These are phyloP conservation scores for Xiphophorus maculatus DNA, from an alignment of 2,113 vertebrate genomes.

Conservation along the genomic window DNA sequence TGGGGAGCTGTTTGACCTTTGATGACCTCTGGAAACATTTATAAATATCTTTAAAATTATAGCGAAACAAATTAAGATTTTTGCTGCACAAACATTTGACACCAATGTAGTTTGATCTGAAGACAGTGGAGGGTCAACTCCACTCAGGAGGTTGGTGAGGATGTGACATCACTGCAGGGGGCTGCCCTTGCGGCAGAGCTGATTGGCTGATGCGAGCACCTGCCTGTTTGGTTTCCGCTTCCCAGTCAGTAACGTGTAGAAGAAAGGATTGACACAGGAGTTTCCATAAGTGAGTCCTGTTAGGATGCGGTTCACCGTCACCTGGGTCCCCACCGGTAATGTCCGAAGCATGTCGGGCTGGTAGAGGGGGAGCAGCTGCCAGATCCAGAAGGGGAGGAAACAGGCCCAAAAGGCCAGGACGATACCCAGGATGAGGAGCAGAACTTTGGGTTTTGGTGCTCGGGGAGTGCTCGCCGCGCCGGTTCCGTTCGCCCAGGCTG, in stretches of 20 bases:
- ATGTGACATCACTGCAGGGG: slow-evolving; percentile 58
- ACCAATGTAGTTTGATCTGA: too few species aligned
- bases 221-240: slow-evolving; percentile 70
- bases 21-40: too few species aligned
- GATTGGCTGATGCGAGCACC: slow-evolving; percentile 65
- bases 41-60: too few species aligned
- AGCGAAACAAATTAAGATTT: too few species aligned
- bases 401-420: slow-evolving; percentile 87
- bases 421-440: slow-evolving; percentile 84
- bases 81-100: too few species aligned
- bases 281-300: slow-evolving; percentile 86
- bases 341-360: slow-evolving; percentile 77
- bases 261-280: slow-evolving; percentile 87
- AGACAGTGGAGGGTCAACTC: too few species aligned
- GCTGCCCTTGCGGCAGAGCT: slow-evolving; percentile 77
- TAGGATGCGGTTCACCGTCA: slow-evolving; percentile 84
- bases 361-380: slow-evolving; percentile 86
- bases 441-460: slow-evolving; percentile 84
- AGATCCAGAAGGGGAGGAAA: slow-evolving; percentile 88
- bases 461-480: slow-evolving; percentile 71
- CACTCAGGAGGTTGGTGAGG: not conserved
- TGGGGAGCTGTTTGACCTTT: too few species aligned
- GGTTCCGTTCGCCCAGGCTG: slow-evolving; percentile 73
- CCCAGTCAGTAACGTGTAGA: slow-evolving; percentile 85
- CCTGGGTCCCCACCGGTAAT: slow-evolving; percentile 81